phyloP scores from a whole-genome alignment of 2,888 invertebrate genomes.

The Belgica antarctica region DNA sequence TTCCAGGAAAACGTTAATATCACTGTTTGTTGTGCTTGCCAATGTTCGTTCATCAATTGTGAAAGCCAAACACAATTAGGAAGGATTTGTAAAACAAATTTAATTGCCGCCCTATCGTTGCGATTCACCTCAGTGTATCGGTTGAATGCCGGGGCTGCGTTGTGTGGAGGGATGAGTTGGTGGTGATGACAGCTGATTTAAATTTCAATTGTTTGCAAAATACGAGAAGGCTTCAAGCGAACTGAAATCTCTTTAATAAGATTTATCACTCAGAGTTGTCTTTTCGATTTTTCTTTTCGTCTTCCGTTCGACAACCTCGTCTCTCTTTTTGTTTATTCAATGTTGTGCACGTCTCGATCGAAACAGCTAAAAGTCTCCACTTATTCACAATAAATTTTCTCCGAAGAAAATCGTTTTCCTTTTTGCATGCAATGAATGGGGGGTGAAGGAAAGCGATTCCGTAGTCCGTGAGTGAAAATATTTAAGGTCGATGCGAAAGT shows the following conservation, averaged over 20 bases:
- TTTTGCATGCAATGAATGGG: slow-evolving; percentile 15
- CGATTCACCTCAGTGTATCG: background rate
- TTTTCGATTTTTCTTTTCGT: too few relatives aligned
- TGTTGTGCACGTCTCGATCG: slow-evolving; percentile 10
- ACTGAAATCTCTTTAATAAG: slow-evolving; percentile 30
- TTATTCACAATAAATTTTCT: slow-evolving; percentile 16
- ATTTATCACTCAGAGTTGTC: slow-evolving; percentile 37
- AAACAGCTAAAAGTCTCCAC: background rate
- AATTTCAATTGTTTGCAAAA: slow-evolving; percentile 35
- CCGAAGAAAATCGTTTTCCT: background rate
- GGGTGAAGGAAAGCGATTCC: slow-evolving; percentile 2
- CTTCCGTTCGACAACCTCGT: slow-evolving; percentile 16
- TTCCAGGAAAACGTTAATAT: slow-evolving; percentile 7
- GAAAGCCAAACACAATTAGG: slow-evolving; percentile 38
- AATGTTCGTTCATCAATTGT: slow-evolving; percentile 23
- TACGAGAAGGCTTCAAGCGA: background rate
- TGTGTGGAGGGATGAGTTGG: background rate
- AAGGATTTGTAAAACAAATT: slow-evolving; percentile 42
- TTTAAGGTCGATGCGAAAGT: slow-evolving; percentile 23
- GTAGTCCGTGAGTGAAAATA: slow-evolving; percentile 22
- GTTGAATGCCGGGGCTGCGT: background rate
- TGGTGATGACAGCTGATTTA: slow-evolving; percentile 10
- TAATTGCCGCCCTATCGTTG: slow-evolving; percentile 35
- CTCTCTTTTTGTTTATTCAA: slow-evolving; percentile 36
- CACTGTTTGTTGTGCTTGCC: slow-evolving; percentile 26